phyloP scores from a whole-genome alignment of 2,888 invertebrate genomes.

The Xestia c-nigrum region DNA sequence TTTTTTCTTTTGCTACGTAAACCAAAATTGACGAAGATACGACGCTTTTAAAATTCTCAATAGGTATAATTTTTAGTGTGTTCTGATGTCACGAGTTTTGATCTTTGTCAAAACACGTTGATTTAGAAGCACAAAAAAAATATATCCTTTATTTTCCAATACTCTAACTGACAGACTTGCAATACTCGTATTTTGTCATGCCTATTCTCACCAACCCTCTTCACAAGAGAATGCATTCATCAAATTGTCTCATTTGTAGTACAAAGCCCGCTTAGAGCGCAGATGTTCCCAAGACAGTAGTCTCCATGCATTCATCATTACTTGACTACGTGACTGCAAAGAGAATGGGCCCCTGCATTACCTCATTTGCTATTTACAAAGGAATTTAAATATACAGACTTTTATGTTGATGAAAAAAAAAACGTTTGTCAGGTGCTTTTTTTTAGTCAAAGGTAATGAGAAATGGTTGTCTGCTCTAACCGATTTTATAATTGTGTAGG shows the following conservation, averaged over 20 bases:
- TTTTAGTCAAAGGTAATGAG: conserved; percentile 23
- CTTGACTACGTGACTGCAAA: conserved; percentile 58
- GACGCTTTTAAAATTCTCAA: no score
- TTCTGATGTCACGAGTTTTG: no score
- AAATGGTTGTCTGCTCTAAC: background rate
- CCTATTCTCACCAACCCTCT: no score
- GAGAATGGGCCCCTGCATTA: conserved; percentile 37
- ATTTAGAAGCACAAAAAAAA: no score
- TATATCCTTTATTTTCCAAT: no score
- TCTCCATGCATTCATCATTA: conserved; percentile 56
- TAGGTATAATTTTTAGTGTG: no score
- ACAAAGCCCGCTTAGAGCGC: conserved; percentile 24
- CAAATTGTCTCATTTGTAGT: conserved; percentile 28
- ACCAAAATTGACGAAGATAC: no score
- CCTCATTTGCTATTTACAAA: conserved; percentile 54
- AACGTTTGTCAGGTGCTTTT: background rate
- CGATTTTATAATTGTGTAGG: background rate
- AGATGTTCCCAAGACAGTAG: conserved; percentile 25
- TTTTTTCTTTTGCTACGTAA: no score
- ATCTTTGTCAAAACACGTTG: no score
- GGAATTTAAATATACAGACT: conserved; percentile 41
- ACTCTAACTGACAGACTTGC: no score
- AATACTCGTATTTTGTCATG: no score
- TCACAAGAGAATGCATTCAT: conserved; percentile 38
- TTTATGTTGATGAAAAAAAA: conserved; percentile 13